Percentiles rank a stretch among this genome's conserved stretches.
phyloP scores from a whole-genome alignment of 2,797 vertebrate species.

The Acrossocheilus fasciatus region DNA sequence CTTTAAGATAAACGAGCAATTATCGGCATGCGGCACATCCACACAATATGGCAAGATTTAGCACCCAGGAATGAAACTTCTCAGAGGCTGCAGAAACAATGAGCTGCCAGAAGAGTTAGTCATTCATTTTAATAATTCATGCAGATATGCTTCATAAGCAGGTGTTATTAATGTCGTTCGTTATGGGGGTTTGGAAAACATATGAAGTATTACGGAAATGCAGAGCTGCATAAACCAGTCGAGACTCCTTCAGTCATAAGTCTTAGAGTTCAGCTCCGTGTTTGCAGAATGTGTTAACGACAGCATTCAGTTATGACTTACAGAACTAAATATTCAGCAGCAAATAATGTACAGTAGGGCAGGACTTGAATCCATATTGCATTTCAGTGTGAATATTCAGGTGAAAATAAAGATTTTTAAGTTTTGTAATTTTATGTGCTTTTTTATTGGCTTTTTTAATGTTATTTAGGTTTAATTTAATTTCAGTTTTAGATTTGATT shows the following conservation, averaged over 20 bases:
- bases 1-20: slow-evolving; percentile 19
- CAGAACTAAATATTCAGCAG: neutral
- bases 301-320: neutral
- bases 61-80: neutral
- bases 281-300: neutral
- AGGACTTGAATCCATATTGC: neutral
- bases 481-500: neutral
- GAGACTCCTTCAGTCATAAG: slow-evolving; percentile 14
- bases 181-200: slow-evolving; percentile 34
- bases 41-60: neutral
- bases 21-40: slow-evolving; percentile 2
- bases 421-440: too few relatives aligned
- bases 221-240: neutral
- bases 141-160: slow-evolving; percentile 25
- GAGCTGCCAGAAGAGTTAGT: slow-evolving; percentile 33
- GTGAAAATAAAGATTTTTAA: neutral
- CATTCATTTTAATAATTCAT: slow-evolving; percentile 53
- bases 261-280: slow-evolving; percentile 6
- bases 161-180: slow-evolving; percentile 41
- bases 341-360: neutral
- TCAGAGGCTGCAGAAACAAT: neutral
- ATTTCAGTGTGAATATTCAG: neutral
- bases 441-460: too few relatives aligned
- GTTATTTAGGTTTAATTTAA: neutral
- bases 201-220: neutral